Evolutionary conservation across 1,140 invertebrate genomes (phyloP).

Genomic region (Drosophila melanogaster): Release_6_plus_ISO1_MT NT_033777.3:9176001-9176500

Average conservation of each 20-base stretch:
- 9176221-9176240: slow-evolving; percentile 27
- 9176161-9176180: slow-evolving; percentile 68
- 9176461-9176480: slow-evolving; percentile 25
- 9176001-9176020: slow-evolving; percentile 40
- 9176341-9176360: slow-evolving; percentile 49
- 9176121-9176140: slow-evolving; percentile 40
- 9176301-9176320: slow-evolving; percentile 22
- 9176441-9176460: slow-evolving; percentile 26
- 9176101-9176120: slow-evolving; percentile 43
- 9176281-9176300: slow-evolving; percentile 35
- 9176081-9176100: slow-evolving; percentile 60
- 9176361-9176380: slow-evolving; percentile 32
- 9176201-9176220: slow-evolving; percentile 5
- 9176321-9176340: slow-evolving; percentile 29
- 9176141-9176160: slow-evolving; percentile 52
- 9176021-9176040: slow-evolving; percentile 13
- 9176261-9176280: slow-evolving; percentile 52
- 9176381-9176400: slow-evolving; percentile 48
- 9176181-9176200: slow-evolving; percentile 50
- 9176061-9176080: slow-evolving; percentile 11
- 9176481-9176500: slow-evolving; percentile 28
- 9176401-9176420: slow-evolving; percentile 63
- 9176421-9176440: slow-evolving; percentile 33
- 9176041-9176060: slow-evolving; percentile 12
- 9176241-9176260: slow-evolving; percentile 36